Evolutionary conservation across 2,113 vertebrate species (phyloP).

Genomic region (Amblyornis subalaris): DNA sequence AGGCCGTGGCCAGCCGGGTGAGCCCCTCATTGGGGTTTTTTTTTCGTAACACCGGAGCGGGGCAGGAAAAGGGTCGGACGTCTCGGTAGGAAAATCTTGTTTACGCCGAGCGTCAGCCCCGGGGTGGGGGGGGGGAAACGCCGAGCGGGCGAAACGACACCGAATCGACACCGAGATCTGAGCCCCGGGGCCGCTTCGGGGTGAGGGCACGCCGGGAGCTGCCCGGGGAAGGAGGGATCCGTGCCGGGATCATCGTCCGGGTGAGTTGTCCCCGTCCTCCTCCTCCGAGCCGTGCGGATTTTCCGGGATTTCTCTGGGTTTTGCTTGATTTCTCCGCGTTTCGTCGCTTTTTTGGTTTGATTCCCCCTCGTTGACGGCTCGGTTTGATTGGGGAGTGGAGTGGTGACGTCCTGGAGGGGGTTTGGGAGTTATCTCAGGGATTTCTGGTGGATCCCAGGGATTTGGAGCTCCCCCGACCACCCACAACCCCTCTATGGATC

Average conservation of each 20-base stretch:
- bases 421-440: neutral
- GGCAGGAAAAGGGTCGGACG: neutral
- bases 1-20: neutral
- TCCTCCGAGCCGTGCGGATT: accelerated
- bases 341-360: accelerated
- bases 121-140: neutral
- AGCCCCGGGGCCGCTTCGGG: neutral
- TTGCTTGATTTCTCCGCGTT: neutral
- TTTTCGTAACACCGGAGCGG: neutral
- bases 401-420: accelerated
- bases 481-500: accelerated
- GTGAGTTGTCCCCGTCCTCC: neutral
- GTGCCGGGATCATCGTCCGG: neutral
- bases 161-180: slow-evolving; percentile 30
- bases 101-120: neutral
- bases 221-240: neutral
- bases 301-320: accelerated
- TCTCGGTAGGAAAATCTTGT: neutral
- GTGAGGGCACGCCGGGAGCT: slow-evolving; percentile 18
- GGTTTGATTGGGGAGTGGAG: accelerated
- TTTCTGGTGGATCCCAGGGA: neutral
- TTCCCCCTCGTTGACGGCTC: accelerated
- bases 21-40: neutral
- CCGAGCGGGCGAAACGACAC: slow-evolving; percentile 27
- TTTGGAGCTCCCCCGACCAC: neutral